Conservation (phyloP, 2,888 invertebrate species). For the Protonemura montana region DNA sequence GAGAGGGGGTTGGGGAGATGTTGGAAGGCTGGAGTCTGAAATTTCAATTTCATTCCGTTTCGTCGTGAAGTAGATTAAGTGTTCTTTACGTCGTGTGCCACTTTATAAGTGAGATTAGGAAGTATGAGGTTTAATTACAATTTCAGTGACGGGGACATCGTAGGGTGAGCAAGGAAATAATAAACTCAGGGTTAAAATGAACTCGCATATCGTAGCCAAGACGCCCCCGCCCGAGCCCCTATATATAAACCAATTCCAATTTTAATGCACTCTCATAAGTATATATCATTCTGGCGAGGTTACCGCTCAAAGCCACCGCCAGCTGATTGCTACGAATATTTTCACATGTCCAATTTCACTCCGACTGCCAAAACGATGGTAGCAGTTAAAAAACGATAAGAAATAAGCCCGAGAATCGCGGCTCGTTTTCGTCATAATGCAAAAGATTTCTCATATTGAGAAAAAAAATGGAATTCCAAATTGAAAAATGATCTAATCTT, state of each 20-base stretch:
- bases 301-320: not conserved
- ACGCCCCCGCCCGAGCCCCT: too few species aligned
- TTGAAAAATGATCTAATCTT: conserved; percentile 32
- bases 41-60: too few species aligned
- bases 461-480: conserved; percentile 20
- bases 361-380: not conserved
- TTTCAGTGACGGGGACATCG: not conserved
- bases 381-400: too few species aligned
- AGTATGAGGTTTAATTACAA: not conserved
- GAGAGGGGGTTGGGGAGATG: too few species aligned
- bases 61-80: too few species aligned
- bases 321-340: not conserved
- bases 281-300: not conserved
- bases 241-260: not conserved
- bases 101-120: not conserved
- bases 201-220: not conserved
- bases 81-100: not conserved
- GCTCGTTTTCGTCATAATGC: not conserved
- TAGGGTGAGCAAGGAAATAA: not conserved
- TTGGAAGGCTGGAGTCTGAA: too few species aligned
- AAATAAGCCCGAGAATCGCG: too few species aligned
- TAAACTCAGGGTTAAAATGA: not conserved
- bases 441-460: conserved; percentile 18
- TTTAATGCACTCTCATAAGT: not conserved
- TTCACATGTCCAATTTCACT: not conserved